Conservation (phyloP, 2,888 invertebrate genomes). For the Pandemis heparana region DNA sequence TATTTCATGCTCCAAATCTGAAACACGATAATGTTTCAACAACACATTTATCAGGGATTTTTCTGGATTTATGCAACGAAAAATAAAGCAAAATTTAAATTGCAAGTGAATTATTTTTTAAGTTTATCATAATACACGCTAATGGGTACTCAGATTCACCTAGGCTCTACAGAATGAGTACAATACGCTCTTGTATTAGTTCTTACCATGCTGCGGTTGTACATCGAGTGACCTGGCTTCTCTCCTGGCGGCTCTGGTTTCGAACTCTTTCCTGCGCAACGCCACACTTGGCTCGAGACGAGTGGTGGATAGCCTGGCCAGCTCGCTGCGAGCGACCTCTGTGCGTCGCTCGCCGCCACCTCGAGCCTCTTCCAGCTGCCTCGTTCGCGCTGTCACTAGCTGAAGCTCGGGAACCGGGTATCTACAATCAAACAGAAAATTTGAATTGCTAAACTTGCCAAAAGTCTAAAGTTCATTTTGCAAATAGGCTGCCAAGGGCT, state of each 20-base stretch:
- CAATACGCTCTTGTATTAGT: neutral
- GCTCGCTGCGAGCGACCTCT: constrained; percentile 88
- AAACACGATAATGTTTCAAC: constrained; percentile 42
- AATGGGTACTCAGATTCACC: neutral
- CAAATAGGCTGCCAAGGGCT: too few species aligned
- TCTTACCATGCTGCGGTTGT: constrained; percentile 73
- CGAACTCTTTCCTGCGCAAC: constrained; percentile 90
- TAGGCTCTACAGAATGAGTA: neutral
- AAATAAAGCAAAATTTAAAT: too few species aligned
- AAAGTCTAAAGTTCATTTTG: too few species aligned
- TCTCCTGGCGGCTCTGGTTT: constrained; percentile 80
- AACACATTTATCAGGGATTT: too few species aligned
- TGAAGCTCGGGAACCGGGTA: constrained; percentile 84
- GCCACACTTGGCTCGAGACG: constrained; percentile 91
- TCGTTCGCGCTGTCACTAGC: constrained; percentile 90
- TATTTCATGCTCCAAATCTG: constrained; percentile 81
- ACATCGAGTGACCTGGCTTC: constrained; percentile 80
- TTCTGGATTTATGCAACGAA: too few species aligned
- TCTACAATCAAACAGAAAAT: constrained; percentile 53
- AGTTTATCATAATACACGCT: neutral
- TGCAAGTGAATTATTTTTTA: too few species aligned
- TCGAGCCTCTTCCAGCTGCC: constrained; percentile 89
- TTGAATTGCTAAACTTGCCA: neutral
- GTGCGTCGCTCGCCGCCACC: constrained; percentile 88
- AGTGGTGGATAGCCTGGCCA: constrained; percentile 88